phyloP scores from a whole-genome alignment of 1,140 invertebrate genomes.

The Halictus rubicundus region DNA sequence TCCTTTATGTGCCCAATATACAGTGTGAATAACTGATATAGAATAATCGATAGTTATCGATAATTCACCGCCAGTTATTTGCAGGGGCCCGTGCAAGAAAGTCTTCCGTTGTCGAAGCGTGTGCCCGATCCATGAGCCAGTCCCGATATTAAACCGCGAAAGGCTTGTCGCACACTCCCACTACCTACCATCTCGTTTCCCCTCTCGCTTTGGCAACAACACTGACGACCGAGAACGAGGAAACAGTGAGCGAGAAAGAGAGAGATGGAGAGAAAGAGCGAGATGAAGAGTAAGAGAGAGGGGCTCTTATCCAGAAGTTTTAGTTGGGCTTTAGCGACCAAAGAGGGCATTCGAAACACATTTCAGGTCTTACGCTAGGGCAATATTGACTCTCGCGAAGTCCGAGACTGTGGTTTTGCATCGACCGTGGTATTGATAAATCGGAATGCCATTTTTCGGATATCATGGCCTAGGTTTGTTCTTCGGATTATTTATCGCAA shows the following conservation, averaged over 20 bases:
- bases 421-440: neutral
- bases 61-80: too few relatives aligned
- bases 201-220: neutral
- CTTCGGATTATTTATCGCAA: neutral
- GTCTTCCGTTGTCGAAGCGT: slow-evolving; percentile 35
- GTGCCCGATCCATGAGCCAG: slow-evolving; percentile 8
- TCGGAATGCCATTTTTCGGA: neutral
- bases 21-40: too few relatives aligned
- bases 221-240: neutral
- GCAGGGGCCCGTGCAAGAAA: slow-evolving; percentile 5
- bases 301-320: slow-evolving; percentile 19
- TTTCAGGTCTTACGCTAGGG: neutral
- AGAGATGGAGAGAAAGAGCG: neutral
- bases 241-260: neutral
- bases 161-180: slow-evolving; percentile 41
- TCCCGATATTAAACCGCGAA: slow-evolving; percentile 39
- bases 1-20: too few relatives aligned
- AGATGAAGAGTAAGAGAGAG: slow-evolving; percentile 16
- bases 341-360: slow-evolving; percentile 18
- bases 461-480: neutral
- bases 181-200: neutral
- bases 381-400: neutral
- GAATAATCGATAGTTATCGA: too few relatives aligned
- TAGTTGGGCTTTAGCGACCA: slow-evolving; percentile 22
- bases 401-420: neutral